Evolutionary conservation across 2,113 vertebrate species (phyloP).

Genomic region (Octodon degus): DNA sequence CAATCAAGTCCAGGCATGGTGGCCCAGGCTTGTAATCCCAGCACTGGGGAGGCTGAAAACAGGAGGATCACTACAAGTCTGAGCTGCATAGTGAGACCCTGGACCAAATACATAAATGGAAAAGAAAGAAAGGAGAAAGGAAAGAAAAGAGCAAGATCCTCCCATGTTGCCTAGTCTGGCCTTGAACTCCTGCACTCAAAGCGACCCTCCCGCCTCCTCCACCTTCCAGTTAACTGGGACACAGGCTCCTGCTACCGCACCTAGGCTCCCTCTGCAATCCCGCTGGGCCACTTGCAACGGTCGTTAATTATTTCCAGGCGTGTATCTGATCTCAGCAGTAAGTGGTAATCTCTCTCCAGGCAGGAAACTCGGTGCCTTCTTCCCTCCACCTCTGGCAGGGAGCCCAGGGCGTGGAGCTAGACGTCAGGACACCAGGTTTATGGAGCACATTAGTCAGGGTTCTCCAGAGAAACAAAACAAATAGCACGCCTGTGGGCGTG

Average conservation of each 20-base stretch:
- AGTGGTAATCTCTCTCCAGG: not conserved
- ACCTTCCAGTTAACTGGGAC: not conserved
- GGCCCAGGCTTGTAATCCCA: too few relatives aligned
- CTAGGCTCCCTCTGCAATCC: not conserved
- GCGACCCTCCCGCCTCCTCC: not conserved
- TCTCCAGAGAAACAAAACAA: constrained; percentile 37
- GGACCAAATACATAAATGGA: not conserved
- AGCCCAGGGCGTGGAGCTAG: not conserved
- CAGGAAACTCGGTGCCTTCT: not conserved
- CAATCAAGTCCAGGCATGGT: too few relatives aligned
- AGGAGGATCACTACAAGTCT: too few relatives aligned
- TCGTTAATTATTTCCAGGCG: constrained; percentile 31
- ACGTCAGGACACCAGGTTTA: constrained; percentile 2
- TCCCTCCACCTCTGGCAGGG: not conserved
- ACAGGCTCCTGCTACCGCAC: not conserved
- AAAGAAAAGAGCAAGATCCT: too few relatives aligned
- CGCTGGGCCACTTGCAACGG: not conserved
- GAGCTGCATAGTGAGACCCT: not conserved
- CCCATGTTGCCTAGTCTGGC: too few relatives aligned
- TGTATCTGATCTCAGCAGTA: not conserved
- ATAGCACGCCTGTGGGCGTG: not conserved
- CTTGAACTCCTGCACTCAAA: not conserved
- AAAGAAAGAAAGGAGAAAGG: not conserved
- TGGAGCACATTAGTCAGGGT: not conserved
- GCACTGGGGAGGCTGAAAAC: too few relatives aligned